These are phyloP conservation scores for Plusia festucae DNA, from an alignment of 2,888 invertebrate genomes.

Conservation along the genomic window DNA sequence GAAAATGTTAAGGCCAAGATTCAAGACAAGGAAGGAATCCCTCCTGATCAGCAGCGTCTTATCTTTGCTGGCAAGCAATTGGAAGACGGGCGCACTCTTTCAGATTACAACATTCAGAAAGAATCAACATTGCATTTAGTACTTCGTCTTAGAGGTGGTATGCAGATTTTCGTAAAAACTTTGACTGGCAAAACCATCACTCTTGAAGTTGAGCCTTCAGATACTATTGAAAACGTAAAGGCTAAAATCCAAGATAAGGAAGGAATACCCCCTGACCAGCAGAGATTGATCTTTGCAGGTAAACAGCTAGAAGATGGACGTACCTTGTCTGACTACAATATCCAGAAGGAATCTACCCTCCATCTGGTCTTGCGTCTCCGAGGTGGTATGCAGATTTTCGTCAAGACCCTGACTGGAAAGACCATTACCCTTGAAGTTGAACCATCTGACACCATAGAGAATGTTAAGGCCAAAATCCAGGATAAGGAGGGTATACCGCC, in stretches of 20 bases:
- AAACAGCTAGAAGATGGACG: slow-evolving; percentile 78
- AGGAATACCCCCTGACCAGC: slow-evolving; percentile 78
- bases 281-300: slow-evolving; percentile 76
- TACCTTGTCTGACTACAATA: slow-evolving; percentile 76
- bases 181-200: slow-evolving; percentile 78
- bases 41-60: slow-evolving; percentile 76
- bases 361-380: slow-evolving; percentile 74
- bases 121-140: slow-evolving; percentile 80
- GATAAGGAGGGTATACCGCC: slow-evolving; percentile 73
- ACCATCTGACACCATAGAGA: slow-evolving; percentile 71
- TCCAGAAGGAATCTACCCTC: slow-evolving; percentile 76
- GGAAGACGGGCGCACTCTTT: slow-evolving; percentile 79
- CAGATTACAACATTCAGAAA: slow-evolving; percentile 81
- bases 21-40: slow-evolving; percentile 78
- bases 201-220: slow-evolving; percentile 73
- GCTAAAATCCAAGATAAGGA: slow-evolving; percentile 81
- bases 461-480: slow-evolving; percentile 72
- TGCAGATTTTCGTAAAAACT: slow-evolving; percentile 79
- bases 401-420: slow-evolving; percentile 70
- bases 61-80: slow-evolving; percentile 80
- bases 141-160: slow-evolving; percentile 76
- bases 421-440: slow-evolving; percentile 71
- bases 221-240: slow-evolving; percentile 78
- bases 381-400: slow-evolving; percentile 76
- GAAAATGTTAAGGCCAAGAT: slow-evolving; percentile 81